A percentile compares a stretch with the other conserved stretches of the same genome.
Evolutionary conservation across 2,888 invertebrate species (phyloP).

Genomic region (Eucera pruinosa): DNA sequence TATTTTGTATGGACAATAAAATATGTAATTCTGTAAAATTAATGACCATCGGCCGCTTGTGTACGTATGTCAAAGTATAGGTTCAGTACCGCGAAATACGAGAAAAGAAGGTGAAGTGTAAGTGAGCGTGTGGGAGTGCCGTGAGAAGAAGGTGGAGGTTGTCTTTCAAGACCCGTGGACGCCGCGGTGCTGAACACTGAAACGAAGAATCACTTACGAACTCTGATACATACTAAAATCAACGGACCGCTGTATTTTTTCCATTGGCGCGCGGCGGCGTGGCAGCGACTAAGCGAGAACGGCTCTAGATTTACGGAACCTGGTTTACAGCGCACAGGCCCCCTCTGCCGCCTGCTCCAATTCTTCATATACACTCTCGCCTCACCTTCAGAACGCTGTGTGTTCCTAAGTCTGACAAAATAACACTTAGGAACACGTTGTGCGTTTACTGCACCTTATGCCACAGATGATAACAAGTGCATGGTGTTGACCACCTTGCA

Average conservation of each 20-base stretch:
- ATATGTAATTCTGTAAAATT: constrained; percentile 79
- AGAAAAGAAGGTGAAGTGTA: constrained; percentile 63
- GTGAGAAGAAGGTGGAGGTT: constrained; percentile 77
- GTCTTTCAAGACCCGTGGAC: constrained; percentile 77
- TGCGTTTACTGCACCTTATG: constrained; percentile 28
- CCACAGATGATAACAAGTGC: constrained; percentile 31
- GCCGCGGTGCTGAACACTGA: constrained; percentile 74
- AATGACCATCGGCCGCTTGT: constrained; percentile 76
- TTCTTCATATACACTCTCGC: constrained; percentile 52
- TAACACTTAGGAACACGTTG: constrained; percentile 49
- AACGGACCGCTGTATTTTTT: constrained; percentile 66
- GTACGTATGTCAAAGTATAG: constrained; percentile 69
- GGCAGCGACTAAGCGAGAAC: constrained; percentile 71
- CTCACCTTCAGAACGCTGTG: constrained; percentile 63
- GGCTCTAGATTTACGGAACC: constrained; percentile 43
- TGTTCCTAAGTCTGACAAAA: constrained; percentile 45
- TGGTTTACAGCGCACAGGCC: constrained; percentile 53
- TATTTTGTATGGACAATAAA: constrained; percentile 83
- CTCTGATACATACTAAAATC: constrained; percentile 67
- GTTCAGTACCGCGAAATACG: constrained; percentile 56
- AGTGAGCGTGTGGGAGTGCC: constrained; percentile 75
- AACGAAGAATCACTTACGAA: constrained; percentile 72
- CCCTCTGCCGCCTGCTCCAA: constrained; percentile 62
- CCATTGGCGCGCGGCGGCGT: constrained; percentile 74
- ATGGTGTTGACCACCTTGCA: constrained; percentile 49